phyloP scores from a whole-genome alignment of 2,888 invertebrate genomes.

The Lepetodrilus schrolli region DNA sequence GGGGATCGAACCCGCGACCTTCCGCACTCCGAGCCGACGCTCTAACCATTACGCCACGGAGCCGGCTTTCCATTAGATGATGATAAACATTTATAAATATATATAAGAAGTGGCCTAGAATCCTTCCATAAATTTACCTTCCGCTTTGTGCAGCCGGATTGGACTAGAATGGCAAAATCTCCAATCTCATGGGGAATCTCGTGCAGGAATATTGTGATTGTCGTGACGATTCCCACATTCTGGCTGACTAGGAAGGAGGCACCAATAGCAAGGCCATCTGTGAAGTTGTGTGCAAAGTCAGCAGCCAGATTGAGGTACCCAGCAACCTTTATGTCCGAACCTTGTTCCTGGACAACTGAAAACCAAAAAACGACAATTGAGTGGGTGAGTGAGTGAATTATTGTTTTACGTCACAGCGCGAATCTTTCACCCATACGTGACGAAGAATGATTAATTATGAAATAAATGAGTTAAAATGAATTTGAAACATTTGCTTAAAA shows the following conservation, averaged over 20 bases:
- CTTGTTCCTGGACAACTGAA: constrained; percentile 22
- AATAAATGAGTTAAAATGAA: too few species aligned
- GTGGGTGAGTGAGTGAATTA: background rate
- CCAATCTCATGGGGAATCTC: constrained; percentile 99
- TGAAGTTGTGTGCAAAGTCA: constrained; percentile 99
- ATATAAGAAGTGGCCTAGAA: background rate
- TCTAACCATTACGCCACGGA: too few species aligned
- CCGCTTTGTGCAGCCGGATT: constrained; percentile 93
- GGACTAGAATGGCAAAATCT: constrained; percentile 98
- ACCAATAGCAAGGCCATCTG: constrained; percentile 98
- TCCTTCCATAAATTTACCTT: too few species aligned
- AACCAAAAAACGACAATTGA: background rate
- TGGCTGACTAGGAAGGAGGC: constrained; percentile 96
- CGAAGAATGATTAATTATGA: too few species aligned
- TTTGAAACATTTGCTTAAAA: too few species aligned
- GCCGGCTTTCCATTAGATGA: too few species aligned
- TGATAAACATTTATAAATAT: background rate
- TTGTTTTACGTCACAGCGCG: background rate
- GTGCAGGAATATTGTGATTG: constrained; percentile 95
- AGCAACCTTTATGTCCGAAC: constrained; percentile 82
- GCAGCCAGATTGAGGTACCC: constrained; percentile 98
- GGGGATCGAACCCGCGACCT: too few species aligned
- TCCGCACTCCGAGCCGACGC: too few species aligned
- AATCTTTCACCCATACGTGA: too few species aligned
- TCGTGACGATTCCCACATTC: constrained; percentile 83